Conservation (phyloP, 2,888 invertebrate species). For the Mamestra brassicae region DNA sequence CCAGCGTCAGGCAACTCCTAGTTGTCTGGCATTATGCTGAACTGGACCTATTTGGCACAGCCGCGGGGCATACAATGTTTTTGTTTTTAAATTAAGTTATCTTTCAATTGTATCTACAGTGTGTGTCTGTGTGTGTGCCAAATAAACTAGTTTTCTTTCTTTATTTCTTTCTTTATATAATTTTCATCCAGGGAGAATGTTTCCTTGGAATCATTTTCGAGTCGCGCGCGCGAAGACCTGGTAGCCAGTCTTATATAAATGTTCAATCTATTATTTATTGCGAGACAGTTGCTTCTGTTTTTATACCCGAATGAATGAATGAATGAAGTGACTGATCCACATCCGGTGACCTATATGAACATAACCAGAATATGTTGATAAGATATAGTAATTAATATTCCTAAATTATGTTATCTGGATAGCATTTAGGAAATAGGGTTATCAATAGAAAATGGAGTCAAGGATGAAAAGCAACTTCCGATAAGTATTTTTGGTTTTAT, state of each 20-base stretch:
- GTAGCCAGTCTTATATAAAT: not conserved
- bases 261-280: too few relatives aligned
- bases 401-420: slow-evolving; percentile 18
- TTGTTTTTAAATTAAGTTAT: too few relatives aligned
- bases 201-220: too few relatives aligned
- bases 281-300: not conserved
- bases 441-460: slow-evolving; percentile 42
- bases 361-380: slow-evolving; percentile 19
- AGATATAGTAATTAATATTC: slow-evolving; percentile 17
- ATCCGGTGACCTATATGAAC: slow-evolving; percentile 27
- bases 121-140: too few relatives aligned
- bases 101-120: too few relatives aligned
- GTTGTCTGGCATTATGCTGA: too few relatives aligned
- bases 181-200: too few relatives aligned
- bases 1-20: too few relatives aligned
- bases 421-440: slow-evolving; percentile 34
- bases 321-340: slow-evolving; percentile 19
- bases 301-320: slow-evolving; percentile 7
- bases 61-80: too few relatives aligned
- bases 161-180: too few relatives aligned
- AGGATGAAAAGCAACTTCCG: slow-evolving; percentile 15
- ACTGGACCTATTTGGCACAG: too few relatives aligned
- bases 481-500: not conserved
- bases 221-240: not conserved
- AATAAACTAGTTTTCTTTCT: too few relatives aligned